phyloP scores from a whole-genome alignment of 1,140 invertebrate genomes.

The Drosophila teissieri region DNA sequence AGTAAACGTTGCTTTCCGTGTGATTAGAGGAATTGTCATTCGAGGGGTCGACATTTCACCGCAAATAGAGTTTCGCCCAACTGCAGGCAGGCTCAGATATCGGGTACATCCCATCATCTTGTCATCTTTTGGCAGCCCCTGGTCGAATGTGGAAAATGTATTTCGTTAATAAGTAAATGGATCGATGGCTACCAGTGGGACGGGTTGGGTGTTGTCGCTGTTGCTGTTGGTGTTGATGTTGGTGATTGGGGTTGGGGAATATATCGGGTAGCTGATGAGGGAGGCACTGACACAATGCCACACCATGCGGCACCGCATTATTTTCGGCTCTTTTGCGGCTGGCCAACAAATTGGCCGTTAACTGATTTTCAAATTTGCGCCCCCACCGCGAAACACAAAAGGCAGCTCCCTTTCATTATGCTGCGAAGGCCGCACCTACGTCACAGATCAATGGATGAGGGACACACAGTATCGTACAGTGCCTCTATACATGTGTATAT shows the following conservation, averaged over 20 bases:
- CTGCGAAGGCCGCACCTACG: constrained; percentile 61
- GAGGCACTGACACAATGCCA: constrained; percentile 64
- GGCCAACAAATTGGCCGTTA: constrained; percentile 74
- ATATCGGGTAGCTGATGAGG: too few relatives aligned
- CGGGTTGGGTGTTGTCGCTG: background rate
- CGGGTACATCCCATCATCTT: constrained; percentile 39
- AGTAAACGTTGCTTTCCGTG: background rate
- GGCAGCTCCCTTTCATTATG: constrained; percentile 10
- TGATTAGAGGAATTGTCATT: background rate
- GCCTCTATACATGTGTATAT: background rate
- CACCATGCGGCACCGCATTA: constrained; percentile 74
- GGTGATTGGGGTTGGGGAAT: background rate
- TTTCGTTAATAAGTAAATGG: constrained; percentile 50
- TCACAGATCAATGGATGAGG: constrained; percentile 44
- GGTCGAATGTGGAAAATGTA: constrained; percentile 37
- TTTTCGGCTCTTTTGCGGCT: constrained; percentile 69
- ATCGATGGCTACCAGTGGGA: constrained; percentile 33
- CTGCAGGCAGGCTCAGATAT: constrained; percentile 45
- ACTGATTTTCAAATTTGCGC: constrained; percentile 78
- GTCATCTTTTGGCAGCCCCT: constrained; percentile 43
- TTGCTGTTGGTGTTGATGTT: background rate
- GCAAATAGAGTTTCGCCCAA: constrained; percentile 42
- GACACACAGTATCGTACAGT: background rate
- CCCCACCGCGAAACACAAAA: constrained; percentile 16
- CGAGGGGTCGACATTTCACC: constrained; percentile 24